Base-by-base conservation (phyloP, 2,888 invertebrate genomes). In the Acrocyrtus sp. region DNA sequence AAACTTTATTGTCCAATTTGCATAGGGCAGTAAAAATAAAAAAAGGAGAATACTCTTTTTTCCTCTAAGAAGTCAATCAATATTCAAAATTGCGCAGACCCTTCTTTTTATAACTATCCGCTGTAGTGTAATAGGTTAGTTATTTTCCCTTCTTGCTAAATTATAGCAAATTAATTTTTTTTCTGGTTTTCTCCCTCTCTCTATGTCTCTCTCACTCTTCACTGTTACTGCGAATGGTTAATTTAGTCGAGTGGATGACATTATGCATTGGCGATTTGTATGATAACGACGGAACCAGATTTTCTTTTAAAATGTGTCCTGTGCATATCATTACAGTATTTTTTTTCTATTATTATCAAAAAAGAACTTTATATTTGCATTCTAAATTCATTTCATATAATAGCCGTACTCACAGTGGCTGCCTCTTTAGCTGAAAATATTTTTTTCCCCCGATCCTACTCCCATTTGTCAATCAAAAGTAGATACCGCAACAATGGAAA, bases 391-490 rank as follows among this genome's bases (percentile, higher is more conserved):
- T 66, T 21, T 17, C 48, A 19, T 65, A 39, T 39, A 51, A 48
- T 47, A 51, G 54, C 34, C 57, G 56, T n/a, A n/a, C n/a, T n/a
- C n/a, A n/a, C n/a, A n/a, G n/a, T n/a, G n/a, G n/a, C n/a, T n/a
- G n/a, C n/a, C n/a, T n/a, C n/a, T n/a, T n/a, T n/a, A n/a, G n/a
- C n/a, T n/a, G n/a, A n/a, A n/a, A n/a, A n/a, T n/a, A n/a, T n/a
- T n/a, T n/a, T n/a, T n/a, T n/a, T n/a, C n/a, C 56, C 48, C 26
- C 60, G 10, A 26, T 47, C 21, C 29, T 45, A 68, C 48, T 51
- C 47, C 65, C 60, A 72, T 72, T 72, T 72, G 72, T 72, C 72
- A 72, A 58, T 65, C 72, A 65, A 60, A n/a, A n/a, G n/a, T n/a
- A n/a, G n/a, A n/a, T n/a, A n/a, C n/a, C 29, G 34, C 15, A 56